Conservation (phyloP, 2,888 invertebrate species). For the Tineola bisselliella region DNA sequence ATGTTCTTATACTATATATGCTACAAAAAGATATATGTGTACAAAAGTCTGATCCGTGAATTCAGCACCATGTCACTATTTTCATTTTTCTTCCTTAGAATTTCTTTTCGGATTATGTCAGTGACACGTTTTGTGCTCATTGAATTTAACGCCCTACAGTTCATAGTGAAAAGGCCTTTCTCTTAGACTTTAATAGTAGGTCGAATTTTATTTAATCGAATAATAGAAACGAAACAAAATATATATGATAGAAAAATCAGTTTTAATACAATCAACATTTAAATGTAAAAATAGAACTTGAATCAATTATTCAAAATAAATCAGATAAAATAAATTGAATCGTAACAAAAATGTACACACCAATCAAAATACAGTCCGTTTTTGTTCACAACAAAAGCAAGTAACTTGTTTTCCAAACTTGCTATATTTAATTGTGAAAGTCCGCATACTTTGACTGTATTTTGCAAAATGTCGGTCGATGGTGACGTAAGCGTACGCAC, state of each 20-base stretch:
- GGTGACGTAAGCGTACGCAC: constrained; percentile 10
- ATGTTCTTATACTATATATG: too few species aligned
- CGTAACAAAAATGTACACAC: background rate
- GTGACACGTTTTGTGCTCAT: background rate
- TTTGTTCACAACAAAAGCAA: background rate
- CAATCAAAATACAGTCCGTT: background rate
- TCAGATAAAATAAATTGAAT: background rate
- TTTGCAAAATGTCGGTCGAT: background rate
- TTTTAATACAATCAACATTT: too few species aligned
- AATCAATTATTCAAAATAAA: background rate
- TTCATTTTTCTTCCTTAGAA: background rate
- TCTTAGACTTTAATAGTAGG: background rate
- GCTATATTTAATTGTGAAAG: background rate
- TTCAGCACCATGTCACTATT: background rate
- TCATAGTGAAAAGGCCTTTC: background rate
- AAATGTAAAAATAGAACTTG: background rate
- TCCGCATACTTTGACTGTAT: background rate
- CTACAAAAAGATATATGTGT: too few species aligned
- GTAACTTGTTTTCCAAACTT: background rate
- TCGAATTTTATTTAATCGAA: background rate
- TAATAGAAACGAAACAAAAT: too few species aligned
- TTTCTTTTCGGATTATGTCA: background rate
- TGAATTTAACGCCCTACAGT: background rate
- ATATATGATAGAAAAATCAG: too few species aligned
- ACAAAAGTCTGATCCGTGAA: background rate